Evolutionary conservation across 1,140 invertebrate species (phyloP).

Genomic region (Panagrolaimus sp.): DNA sequence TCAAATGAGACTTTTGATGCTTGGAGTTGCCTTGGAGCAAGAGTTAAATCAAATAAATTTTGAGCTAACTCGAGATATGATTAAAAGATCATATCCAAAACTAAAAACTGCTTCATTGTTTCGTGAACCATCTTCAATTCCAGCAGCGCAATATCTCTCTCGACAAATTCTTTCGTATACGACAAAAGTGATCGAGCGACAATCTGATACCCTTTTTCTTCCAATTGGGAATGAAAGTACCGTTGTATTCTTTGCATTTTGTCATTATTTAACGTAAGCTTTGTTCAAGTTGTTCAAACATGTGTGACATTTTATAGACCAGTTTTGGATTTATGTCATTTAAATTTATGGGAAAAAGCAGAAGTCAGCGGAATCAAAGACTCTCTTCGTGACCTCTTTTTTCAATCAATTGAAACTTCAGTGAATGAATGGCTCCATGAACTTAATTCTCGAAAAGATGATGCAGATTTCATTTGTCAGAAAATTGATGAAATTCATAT

Average conservation of each 20-base stretch:
- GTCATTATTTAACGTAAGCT: slow-evolving; percentile 13
- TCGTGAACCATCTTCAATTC: not conserved
- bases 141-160: slow-evolving; percentile 14
- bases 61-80: not conserved
- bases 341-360: slow-evolving; percentile 27
- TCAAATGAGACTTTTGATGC: not conserved
- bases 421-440: slow-evolving; percentile 24
- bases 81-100: not conserved
- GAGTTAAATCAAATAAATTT: not conserved
- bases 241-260: not conserved
- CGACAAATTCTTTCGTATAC: slow-evolving; percentile 2
- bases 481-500: slow-evolving; percentile 25
- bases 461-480: slow-evolving; percentile 16
- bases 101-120: not conserved
- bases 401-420: slow-evolving; percentile 14
- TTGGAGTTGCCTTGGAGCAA: not conserved
- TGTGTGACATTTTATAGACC: slow-evolving; percentile 17
- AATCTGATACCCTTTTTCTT: slow-evolving; percentile 18
- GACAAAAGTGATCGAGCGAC: not conserved
- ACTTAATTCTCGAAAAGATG: slow-evolving; percentile 9
- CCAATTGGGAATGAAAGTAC: slow-evolving; percentile 16
- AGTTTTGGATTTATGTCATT: slow-evolving; percentile 23
- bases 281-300: not conserved
- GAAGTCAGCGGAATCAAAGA: slow-evolving; percentile 5
- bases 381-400: slow-evolving; percentile 16